Base-by-base conservation (phyloP, 2,888 invertebrate genomes). In the Adelphocoris suturalis region DNA sequence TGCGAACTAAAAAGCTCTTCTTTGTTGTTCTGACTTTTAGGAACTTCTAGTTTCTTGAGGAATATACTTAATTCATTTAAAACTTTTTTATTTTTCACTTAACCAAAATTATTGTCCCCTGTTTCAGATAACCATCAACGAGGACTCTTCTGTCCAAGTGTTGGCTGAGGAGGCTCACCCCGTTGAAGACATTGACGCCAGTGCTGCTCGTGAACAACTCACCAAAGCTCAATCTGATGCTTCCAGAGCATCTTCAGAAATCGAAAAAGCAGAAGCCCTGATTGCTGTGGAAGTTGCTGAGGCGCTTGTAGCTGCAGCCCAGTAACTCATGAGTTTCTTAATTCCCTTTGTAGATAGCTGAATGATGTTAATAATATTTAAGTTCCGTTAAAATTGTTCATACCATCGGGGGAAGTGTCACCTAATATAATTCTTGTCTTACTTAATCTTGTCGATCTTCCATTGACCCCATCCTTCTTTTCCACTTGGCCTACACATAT, bases 201-300 rank as follows among this genome's bases (percentile, higher is more conserved):
- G 95, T 88, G 97, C 97, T 85, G 97, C 98, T 76, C 96, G 96
- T 92, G 98, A 98, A 92, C 95, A 97, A 80, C 94, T 99, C 81
- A 95, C 94, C 93, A 96, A 97, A 94, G 98, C 98, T 14, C 97
- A 98, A 93, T 96, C 96, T 90, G 96, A 97, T 93, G 93, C 97
- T 47, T 94, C 94, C 90, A 96, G 97, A n/a, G 99, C 99, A 23
- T 94, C 95, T 12, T 95, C 96, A 89, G 99, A 99, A 0, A 94
- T 95, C 94, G 98, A 97, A 92, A 95, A 95, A 93, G 99, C 98
- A 19, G 98, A 98, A 94, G 99, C 99, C 86, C 96, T 96, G 91
- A 98, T 99, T 93, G 97, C 98, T 57, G 94, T 99, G 12, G 99
- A 99, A 94, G 98, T 98, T 88, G 98, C 97, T 86, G 98, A 99